Percentiles rank a stretch among this genome's conserved stretches.
Evolutionary conservation across 2,113 vertebrate species (phyloP).

Genomic region (Oriolus oriolus): DNA sequence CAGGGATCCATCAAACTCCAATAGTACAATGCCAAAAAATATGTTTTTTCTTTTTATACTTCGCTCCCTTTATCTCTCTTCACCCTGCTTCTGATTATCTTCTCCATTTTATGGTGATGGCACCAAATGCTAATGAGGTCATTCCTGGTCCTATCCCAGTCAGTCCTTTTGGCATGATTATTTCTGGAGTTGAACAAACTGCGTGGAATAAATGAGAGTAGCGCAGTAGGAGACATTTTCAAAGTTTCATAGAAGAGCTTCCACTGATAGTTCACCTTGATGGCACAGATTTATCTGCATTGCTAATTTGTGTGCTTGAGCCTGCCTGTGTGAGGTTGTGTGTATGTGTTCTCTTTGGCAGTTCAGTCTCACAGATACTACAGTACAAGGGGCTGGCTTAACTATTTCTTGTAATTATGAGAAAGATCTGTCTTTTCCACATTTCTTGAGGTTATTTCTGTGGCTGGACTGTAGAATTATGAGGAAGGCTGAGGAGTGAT

Average conservation of each 20-base stretch:
- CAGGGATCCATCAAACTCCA: slow-evolving; percentile 59
- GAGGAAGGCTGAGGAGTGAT: not conserved
- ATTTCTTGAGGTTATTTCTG: not conserved
- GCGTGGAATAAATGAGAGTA: not conserved
- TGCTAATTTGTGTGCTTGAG: not conserved
- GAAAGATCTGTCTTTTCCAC: not conserved
- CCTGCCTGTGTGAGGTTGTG: not conserved
- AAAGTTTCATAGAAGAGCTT: not conserved
- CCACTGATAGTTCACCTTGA: not conserved
- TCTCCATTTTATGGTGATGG: not conserved
- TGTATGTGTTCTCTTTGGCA: not conserved
- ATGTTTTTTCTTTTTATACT: not conserved
- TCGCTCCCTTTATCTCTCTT: slow-evolving; percentile 42
- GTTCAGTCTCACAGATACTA: not conserved
- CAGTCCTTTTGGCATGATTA: not conserved
- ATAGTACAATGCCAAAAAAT: slow-evolving; percentile 26
- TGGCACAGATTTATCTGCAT: not conserved
- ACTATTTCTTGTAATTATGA: not conserved
- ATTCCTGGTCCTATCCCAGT: not conserved
- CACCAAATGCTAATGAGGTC: slow-evolving; percentile 44
- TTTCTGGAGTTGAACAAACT: not conserved
- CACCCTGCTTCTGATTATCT: slow-evolving; percentile 35
- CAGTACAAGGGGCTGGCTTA: not conserved
- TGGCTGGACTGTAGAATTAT: not conserved
- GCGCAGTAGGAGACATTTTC: not conserved